Conservation (phyloP, 2,888 invertebrate genomes). For the Acanthacorydalis orientalis region DNA sequence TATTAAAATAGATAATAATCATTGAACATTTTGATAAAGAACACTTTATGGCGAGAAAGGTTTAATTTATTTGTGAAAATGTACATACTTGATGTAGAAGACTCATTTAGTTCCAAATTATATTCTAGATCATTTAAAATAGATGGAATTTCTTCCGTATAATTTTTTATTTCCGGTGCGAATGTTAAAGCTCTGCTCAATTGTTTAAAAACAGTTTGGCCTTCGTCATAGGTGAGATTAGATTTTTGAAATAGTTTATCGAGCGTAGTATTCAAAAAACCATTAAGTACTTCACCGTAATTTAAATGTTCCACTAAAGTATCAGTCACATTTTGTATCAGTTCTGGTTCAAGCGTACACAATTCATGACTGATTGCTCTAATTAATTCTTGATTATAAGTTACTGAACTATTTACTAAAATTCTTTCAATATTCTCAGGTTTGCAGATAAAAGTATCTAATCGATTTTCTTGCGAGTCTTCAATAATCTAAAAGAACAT, state of each 20-base stretch:
- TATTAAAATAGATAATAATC: too few relatives aligned
- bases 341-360: background rate
- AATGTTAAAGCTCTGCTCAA: constrained; percentile 28
- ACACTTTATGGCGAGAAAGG: too few relatives aligned
- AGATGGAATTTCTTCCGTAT: constrained; percentile 20
- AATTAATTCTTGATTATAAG: too few relatives aligned
- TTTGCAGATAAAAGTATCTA: constrained; percentile 20
- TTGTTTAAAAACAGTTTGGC: constrained; percentile 25
- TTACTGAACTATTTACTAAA: constrained; percentile 10
- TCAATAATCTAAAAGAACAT: constrained; percentile 9
- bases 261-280: constrained; percentile 27
- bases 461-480: constrained; percentile 15
- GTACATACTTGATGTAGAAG: too few relatives aligned
- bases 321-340: background rate
- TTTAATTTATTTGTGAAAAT: too few relatives aligned
- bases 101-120: too few relatives aligned
- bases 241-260: constrained; percentile 31
- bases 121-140: constrained; percentile 17
- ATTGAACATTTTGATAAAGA: too few relatives aligned
- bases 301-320: constrained; percentile 3
- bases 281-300: constrained; percentile 20
- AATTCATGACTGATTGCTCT: constrained; percentile 10
- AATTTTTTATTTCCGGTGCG: constrained; percentile 26
- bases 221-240: constrained; percentile 29
- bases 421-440: constrained; percentile 18